Conservation (phyloP, 2,797 vertebrate genomes). For the Protonibea diacanthus region DNA sequence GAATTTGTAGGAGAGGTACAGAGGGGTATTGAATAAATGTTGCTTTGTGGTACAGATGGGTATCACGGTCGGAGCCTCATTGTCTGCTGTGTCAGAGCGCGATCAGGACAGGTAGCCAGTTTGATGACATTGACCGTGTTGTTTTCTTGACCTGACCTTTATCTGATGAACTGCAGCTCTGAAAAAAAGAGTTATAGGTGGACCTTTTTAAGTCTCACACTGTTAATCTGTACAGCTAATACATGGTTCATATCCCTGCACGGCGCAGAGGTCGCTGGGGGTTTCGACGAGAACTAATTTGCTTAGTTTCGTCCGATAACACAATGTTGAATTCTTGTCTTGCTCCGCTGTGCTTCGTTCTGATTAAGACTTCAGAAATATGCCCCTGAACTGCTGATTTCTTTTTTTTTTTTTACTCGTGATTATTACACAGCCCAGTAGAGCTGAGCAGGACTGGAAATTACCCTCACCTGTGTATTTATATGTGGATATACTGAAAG, state of each 20-base stretch:
- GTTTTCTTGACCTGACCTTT: neutral
- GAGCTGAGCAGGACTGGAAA: slow-evolving; percentile 37
- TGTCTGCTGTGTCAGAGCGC: neutral
- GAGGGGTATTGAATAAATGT: neutral
- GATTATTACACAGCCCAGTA: slow-evolving; percentile 34
- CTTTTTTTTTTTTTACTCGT: slow-evolving; percentile 23
- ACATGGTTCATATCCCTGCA: slow-evolving; percentile 48
- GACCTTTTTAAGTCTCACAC: slow-evolving; percentile 44
- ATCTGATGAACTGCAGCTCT: slow-evolving; percentile 47
- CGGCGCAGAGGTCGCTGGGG: slow-evolving; percentile 48
- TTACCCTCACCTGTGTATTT: slow-evolving; percentile 42
- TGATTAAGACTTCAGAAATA: slow-evolving; percentile 48
- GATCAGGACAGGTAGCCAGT: slow-evolving; percentile 2
- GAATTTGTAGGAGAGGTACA: neutral
- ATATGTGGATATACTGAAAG: slow-evolving; percentile 10
- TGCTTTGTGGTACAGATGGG: neutral
- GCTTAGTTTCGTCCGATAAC: slow-evolving; percentile 58
- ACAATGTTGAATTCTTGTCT: slow-evolving; percentile 11
- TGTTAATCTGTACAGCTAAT: slow-evolving; percentile 54
- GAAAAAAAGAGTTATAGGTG: slow-evolving; percentile 50
- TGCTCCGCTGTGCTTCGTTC: slow-evolving; percentile 14
- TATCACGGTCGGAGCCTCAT: neutral
- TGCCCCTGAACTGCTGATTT: slow-evolving; percentile 4
- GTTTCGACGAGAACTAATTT: slow-evolving; percentile 49
- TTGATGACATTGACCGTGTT: neutral